These are phyloP conservation scores for Caenorhabditis zanzibari DNA, from an alignment of 2,888 invertebrate genomes.

Conservation along the genomic window DNA sequence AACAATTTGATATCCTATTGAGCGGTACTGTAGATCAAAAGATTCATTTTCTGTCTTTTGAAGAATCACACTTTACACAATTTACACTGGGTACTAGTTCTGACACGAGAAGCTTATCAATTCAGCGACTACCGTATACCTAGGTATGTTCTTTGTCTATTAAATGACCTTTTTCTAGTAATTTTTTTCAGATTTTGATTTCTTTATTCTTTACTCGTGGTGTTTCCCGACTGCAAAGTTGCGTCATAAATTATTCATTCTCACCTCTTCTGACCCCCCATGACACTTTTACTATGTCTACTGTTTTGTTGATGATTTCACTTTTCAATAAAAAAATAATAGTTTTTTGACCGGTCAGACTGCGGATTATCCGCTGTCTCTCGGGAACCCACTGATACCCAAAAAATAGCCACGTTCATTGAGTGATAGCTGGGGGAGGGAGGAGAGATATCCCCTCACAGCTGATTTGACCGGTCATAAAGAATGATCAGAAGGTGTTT, in stretches of 20 bases:
- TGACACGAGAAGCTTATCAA: neutral
- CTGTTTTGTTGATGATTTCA: slow-evolving; percentile 42
- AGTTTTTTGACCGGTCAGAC: slow-evolving; percentile 52
- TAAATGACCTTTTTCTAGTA: neutral
- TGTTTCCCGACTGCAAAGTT: slow-evolving; percentile 7
- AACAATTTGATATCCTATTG: too few species aligned
- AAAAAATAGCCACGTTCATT: slow-evolving; percentile 17
- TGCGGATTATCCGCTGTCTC: neutral
- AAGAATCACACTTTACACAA: neutral
- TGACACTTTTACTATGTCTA: slow-evolving; percentile 1
- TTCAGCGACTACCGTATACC: slow-evolving; percentile 1
- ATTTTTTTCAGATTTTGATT: neutral
- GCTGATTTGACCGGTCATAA: slow-evolving; percentile 57
- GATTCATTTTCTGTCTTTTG: neutral
- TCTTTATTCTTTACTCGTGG: slow-evolving; percentile 3
- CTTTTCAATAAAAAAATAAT: neutral
- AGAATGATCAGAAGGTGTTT: slow-evolving; percentile 13
- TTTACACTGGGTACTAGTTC: neutral
- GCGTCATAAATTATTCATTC: slow-evolving; percentile 47
- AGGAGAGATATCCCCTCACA: slow-evolving; percentile 17
- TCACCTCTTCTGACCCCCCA: slow-evolving; percentile 11
- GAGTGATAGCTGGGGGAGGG: neutral
- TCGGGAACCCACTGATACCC: slow-evolving; percentile 1
- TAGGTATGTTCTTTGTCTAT: neutral
- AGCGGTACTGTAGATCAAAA: too few species aligned